Conservation (phyloP, 2,888 invertebrate species). For the Thereva nobilitata region DNA sequence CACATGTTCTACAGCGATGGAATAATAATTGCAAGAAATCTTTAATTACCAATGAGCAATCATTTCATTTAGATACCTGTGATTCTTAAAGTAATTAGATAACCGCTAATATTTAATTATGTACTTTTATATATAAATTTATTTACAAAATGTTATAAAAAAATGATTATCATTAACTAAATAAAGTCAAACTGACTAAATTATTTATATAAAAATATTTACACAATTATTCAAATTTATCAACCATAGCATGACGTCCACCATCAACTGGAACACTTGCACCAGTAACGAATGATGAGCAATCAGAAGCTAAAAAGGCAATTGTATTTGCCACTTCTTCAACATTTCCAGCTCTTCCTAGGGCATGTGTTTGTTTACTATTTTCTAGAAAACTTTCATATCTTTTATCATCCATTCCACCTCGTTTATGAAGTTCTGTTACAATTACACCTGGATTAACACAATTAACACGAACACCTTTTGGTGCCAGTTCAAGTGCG, state of each 20-base stretch:
- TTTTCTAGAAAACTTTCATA: conserved; percentile 84
- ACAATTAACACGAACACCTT: conserved; percentile 85
- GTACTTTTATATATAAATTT: too few species aligned
- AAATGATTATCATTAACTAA: neutral
- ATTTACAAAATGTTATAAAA: too few species aligned
- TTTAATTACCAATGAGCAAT: too few species aligned
- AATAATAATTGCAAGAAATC: too few species aligned
- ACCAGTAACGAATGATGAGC: conserved; percentile 89
- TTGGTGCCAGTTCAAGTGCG: conserved; percentile 82
- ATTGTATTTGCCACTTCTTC: conserved; percentile 89
- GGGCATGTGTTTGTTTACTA: conserved; percentile 85
- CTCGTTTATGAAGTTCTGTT: conserved; percentile 84
- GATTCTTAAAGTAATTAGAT: too few species aligned
- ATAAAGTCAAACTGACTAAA: neutral
- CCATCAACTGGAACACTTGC: conserved; percentile 90
- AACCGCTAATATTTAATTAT: too few species aligned
- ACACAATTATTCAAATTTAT: conserved; percentile 68
- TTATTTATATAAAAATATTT: neutral
- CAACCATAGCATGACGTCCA: conserved; percentile 91
- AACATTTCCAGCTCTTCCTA: conserved; percentile 82
- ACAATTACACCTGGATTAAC: conserved; percentile 90
- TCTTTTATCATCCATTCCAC: conserved; percentile 82
- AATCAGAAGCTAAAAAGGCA: conserved; percentile 86
- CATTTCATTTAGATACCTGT: too few species aligned
- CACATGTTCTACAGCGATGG: too few species aligned